Evolutionary conservation across 1,140 invertebrate genomes (phyloP).

Genomic region (Pentalonia nigronervosa): DNA sequence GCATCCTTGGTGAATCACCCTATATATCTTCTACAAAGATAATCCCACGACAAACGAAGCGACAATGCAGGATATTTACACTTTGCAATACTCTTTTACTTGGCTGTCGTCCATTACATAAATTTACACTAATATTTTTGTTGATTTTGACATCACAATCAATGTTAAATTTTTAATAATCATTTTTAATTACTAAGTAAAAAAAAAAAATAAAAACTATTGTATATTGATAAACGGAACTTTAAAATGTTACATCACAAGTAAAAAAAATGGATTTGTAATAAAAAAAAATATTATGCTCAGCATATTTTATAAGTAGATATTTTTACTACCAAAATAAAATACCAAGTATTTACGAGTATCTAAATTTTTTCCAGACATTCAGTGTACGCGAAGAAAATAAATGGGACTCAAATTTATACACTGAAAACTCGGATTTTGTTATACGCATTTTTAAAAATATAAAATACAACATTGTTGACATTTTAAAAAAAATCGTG

Average conservation of each 20-base stretch:
- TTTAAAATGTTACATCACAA: not conserved
- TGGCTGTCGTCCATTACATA: not conserved
- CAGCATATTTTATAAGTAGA: not conserved
- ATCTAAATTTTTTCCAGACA: not conserved
- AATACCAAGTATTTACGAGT: not conserved
- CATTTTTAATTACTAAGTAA: not conserved
- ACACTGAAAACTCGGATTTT: not conserved
- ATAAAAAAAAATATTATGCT: not conserved
- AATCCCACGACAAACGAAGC: not conserved
- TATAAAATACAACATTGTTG: not conserved
- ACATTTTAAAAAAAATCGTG: not conserved
- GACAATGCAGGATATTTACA: not conserved
- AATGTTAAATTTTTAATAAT: not conserved
- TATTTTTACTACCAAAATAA: not conserved
- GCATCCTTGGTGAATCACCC: too few relatives aligned
- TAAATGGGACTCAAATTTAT: not conserved
- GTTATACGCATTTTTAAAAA: not conserved
- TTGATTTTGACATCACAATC: not conserved
- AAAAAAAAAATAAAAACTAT: too few relatives aligned
- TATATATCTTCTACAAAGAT: too few relatives aligned
- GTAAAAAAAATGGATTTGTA: not conserved
- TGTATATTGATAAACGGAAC: too few relatives aligned
- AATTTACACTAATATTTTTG: not conserved
- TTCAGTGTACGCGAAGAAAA: not conserved
- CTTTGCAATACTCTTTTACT: not conserved